A percentile compares a stretch with the other conserved stretches of the same genome.
These are phyloP conservation scores for Natator depressus DNA, from an alignment of 2,113 vertebrate species.

Conservation along the genomic window DNA sequence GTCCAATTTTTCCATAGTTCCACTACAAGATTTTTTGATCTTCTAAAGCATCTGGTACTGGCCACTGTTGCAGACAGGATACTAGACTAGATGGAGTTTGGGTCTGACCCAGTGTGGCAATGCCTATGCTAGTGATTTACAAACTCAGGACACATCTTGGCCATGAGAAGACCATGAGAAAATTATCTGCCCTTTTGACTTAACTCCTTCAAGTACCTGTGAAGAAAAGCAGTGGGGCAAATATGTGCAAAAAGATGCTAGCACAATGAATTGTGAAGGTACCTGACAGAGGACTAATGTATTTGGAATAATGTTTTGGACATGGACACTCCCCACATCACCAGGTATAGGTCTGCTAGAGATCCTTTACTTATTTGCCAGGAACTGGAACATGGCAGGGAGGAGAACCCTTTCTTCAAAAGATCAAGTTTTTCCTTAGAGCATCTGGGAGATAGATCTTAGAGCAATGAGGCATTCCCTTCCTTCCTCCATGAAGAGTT, in stretches of 20 bases:
- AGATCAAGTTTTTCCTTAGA: background rate
- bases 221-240: background rate
- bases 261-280: background rate
- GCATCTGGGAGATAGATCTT: background rate
- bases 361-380: background rate
- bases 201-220: background rate
- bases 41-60: background rate
- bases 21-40: background rate
- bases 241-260: background rate
- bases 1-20: background rate
- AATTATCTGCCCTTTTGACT: background rate
- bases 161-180: background rate
- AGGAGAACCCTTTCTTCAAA: background rate
- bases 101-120: background rate
- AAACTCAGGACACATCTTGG: background rate
- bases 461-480: background rate
- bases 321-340: background rate
- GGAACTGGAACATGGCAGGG: background rate
- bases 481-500: background rate
- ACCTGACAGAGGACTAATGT: background rate
- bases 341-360: background rate
- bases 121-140: background rate
- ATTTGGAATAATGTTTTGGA: background rate
- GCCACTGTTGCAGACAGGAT: background rate
- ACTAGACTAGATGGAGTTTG: conserved; percentile 7